A percentile compares a stretch with the other conserved stretches of the same genome.
These are phyloP conservation scores for Drosophila lowei DNA, from an alignment of 1,140 invertebrate genomes.

Conservation along the genomic window DNA sequence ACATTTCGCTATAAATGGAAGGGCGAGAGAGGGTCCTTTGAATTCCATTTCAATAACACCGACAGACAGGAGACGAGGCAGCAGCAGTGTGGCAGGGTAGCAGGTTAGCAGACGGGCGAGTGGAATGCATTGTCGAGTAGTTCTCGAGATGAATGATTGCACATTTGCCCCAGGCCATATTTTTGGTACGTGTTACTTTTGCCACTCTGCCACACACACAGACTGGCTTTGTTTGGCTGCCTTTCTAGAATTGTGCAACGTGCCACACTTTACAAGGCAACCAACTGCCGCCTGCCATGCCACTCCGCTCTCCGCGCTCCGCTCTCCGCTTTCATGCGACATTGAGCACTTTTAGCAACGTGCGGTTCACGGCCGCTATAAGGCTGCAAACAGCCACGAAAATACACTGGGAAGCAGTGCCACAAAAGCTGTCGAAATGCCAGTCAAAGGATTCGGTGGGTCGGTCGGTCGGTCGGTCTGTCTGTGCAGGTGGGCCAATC, in stretches of 20 bases:
- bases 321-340: slow-evolving; percentile 40
- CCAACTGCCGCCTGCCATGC: slow-evolving; percentile 18
- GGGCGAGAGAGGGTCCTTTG: slow-evolving; percentile 8
- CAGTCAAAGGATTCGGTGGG: slow-evolving; percentile 33
- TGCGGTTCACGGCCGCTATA: slow-evolving; percentile 56
- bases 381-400: slow-evolving; percentile 46
- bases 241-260: slow-evolving; percentile 59
- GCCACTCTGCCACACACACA: slow-evolving; percentile 49
- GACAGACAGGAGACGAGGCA: slow-evolving; percentile 1
- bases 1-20: slow-evolving; percentile 46
- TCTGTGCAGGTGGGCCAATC: slow-evolving; percentile 39
- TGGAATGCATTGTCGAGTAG: slow-evolving; percentile 50
- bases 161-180: slow-evolving; percentile 64
- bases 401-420: slow-evolving; percentile 43
- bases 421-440: slow-evolving; percentile 68
- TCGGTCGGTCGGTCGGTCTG: slow-evolving; percentile 2
- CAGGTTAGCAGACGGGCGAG: too few species aligned
- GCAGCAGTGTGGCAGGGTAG: background rate
- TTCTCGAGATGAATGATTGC: slow-evolving; percentile 62
- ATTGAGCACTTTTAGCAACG: slow-evolving; percentile 52
- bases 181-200: slow-evolving; percentile 70
- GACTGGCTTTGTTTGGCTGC: slow-evolving; percentile 47
- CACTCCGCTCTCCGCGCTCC: slow-evolving; percentile 6
- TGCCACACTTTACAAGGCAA: slow-evolving; percentile 22
- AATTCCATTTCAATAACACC: slow-evolving; percentile 57